Evolutionary conservation across 2,797 vertebrate genomes (phyloP), one percentile per base, ranked within the genome.

Genomic region (Lophius americanus): DNA sequence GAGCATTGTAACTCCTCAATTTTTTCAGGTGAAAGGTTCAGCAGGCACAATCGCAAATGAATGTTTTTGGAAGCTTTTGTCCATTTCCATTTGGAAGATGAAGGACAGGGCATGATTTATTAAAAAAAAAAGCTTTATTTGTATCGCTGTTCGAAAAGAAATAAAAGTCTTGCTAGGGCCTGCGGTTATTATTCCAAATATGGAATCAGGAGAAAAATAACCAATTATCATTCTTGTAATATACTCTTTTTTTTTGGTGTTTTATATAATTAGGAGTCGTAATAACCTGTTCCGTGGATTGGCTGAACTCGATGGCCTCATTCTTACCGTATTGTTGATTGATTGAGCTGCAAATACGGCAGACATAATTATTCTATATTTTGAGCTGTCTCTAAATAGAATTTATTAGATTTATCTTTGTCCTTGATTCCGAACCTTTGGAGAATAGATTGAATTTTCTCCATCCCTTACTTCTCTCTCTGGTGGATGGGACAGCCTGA

Each of bases 321-420:
- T 92, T 92, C 69, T 82, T 76, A 72, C 65, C 81, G 8, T 85
- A 66, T 92, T 92, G 91, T 92, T 92, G 91, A 92, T 92, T 89
- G 90, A 92, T 89, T 88, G 87, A 89, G 89, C 88, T 84, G 78
- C 90, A 92, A 92, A 92, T 92, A 92, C 68, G 85, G 79, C 78
- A 89, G 84, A 88, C 75, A 82, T 92, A 91, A 92, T 92, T 92
- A 92, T 91, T 92, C 89, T 88, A 91, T 88, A 90, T 92, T 92
- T 92, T 90, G 79, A 88, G 82, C 85, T 9, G 82, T 90, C 89
- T 92, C 90, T 83, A 90, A 92, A 92, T 91, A 92, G 89, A 92
- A 92, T 83, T 90, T 92, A 92, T 92, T 92, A 92, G 89, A 92
- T 91, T 83, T 90, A 84, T 90, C 88, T 86, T 82, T 89, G 90